These are phyloP conservation scores for Stegodyphus dumicola DNA, from an alignment of 1,140 invertebrate species.

Conservation along the genomic window DNA sequence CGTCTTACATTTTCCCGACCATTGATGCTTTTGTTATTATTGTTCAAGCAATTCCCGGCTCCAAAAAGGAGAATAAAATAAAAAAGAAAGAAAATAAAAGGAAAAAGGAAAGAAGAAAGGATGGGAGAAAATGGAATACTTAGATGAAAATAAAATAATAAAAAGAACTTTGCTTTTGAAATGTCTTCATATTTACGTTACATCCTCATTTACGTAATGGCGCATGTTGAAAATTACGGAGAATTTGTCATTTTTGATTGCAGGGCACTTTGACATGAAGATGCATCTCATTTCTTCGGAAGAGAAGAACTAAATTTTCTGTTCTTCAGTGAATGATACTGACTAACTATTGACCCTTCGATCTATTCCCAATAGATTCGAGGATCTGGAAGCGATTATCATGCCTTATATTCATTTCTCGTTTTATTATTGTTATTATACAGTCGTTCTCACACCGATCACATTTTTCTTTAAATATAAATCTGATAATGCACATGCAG, in stretches of 20 bases:
- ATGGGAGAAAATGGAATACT: too few species aligned
- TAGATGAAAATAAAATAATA: too few species aligned
- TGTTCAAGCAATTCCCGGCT: too few species aligned
- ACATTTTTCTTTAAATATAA: conserved; percentile 31
- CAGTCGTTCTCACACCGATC: not conserved
- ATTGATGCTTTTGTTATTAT: too few species aligned
- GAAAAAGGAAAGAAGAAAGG: too few species aligned
- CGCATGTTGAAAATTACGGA: conserved; percentile 56
- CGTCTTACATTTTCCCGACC: too few species aligned
- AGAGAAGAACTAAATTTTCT: conserved; percentile 19
- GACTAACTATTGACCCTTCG: conserved; percentile 30
- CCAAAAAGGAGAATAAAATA: too few species aligned
- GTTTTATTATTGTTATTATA: conserved; percentile 42
- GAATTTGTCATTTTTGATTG: conserved; percentile 60
- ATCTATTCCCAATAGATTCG: conserved; percentile 42
- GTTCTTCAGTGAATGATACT: conserved; percentile 21
- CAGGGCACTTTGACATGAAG: conserved; percentile 46
- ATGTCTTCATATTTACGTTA: conserved; percentile 40
- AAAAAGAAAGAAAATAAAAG: too few species aligned
- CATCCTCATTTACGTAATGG: conserved; percentile 59
- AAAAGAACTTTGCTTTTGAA: too few species aligned
- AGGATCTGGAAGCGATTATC: conserved; percentile 36
- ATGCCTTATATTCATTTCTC: conserved; percentile 13
- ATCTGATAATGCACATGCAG: conserved; percentile 49
- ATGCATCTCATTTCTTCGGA: conserved; percentile 32